phyloP scores from a whole-genome alignment of 2,113 vertebrate genomes.

The Dendropsophus ebraccatus region DNA sequence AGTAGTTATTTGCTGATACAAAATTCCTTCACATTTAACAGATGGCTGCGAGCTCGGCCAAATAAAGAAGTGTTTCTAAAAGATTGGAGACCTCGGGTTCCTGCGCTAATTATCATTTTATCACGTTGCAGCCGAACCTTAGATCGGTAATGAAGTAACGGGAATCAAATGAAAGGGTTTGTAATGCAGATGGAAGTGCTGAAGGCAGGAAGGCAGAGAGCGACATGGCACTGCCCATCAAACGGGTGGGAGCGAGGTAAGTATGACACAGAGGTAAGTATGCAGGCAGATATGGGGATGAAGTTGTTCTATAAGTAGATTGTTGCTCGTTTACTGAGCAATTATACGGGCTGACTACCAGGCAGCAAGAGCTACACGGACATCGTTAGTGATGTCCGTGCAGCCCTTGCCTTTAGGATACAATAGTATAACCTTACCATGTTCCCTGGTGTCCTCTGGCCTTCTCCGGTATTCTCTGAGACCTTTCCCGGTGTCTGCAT shows the following conservation, averaged over 20 bases:
- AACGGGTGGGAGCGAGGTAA: background rate
- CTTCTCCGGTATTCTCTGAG: no score
- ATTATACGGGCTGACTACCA: no score
- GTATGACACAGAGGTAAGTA: background rate
- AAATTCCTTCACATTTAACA: conserved; percentile 58
- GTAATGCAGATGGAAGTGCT: background rate
- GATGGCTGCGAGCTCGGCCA: conserved; percentile 52
- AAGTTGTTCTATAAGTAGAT: no score
- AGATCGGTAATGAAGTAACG: conserved; percentile 43
- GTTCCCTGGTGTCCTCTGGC: no score
- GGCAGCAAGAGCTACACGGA: no score
- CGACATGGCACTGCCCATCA: background rate
- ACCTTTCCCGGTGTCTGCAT: no score
- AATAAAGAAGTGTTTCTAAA: conserved; percentile 50
- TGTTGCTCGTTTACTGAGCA: no score
- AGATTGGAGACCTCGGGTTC: conserved; percentile 30
- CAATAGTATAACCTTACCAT: no score
- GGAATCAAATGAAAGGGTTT: background rate
- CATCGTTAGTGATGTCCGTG: no score
- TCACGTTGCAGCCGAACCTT: conserved; percentile 27
- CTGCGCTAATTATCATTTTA: conserved; percentile 57
- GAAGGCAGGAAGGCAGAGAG: background rate
- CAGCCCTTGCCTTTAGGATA: no score
- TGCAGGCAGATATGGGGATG: background rate
- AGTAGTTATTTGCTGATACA: conserved; percentile 52